Conservation (phyloP, 2,113 vertebrate species). For the Cercocebus atys region DNA sequence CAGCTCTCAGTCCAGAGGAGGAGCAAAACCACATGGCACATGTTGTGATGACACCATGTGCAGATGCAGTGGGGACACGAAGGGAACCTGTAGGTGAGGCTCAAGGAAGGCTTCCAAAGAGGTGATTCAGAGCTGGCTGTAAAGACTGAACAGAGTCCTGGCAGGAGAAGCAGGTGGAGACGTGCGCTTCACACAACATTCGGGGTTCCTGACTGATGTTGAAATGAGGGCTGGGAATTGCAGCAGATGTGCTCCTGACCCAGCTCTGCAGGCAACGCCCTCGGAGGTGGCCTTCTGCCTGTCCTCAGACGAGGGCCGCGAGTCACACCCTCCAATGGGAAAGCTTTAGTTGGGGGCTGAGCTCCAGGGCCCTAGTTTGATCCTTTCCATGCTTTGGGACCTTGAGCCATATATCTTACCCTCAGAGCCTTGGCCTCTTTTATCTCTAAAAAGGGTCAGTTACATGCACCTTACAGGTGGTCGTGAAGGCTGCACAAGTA, state of each 20-base stretch:
- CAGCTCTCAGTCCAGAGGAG: background rate
- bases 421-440: background rate
- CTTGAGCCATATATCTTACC: background rate
- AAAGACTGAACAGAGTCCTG: accelerated
- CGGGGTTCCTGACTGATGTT: accelerated
- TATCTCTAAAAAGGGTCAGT: background rate
- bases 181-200: accelerated
- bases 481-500: background rate
- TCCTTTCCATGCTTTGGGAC: background rate
- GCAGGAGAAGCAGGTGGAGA: accelerated
- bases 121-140: background rate
- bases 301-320: too few species aligned
- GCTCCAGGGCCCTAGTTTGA: too few species aligned
- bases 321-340: background rate
- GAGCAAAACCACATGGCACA: accelerated
- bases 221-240: accelerated
- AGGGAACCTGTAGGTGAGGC: background rate
- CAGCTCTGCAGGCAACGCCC: background rate
- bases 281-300: background rate
- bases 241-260: accelerated
- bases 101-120: background rate
- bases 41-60: accelerated
- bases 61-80: background rate
- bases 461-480: too few species aligned
- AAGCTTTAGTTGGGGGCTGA: background rate